phyloP scores from a whole-genome alignment of 2,888 invertebrate species.

The Lepetodrilus schrolli region DNA sequence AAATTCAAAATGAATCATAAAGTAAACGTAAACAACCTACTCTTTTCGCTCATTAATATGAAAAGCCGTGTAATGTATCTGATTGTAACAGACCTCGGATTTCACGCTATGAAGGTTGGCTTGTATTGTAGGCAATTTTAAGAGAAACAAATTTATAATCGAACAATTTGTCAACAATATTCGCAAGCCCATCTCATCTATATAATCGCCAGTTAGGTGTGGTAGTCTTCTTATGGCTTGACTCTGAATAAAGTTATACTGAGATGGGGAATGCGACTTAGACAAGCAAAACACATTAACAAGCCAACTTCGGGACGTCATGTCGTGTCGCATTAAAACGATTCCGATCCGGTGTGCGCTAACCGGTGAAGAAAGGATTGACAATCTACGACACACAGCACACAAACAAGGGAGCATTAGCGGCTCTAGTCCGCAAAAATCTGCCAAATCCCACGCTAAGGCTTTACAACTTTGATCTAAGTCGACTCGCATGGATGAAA shows the following conservation, averaged over 20 bases:
- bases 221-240: background rate
- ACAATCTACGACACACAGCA: background rate
- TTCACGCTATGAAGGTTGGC: background rate
- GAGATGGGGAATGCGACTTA: background rate
- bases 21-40: background rate
- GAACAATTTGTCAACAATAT: conserved; percentile 23
- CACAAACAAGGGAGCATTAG: background rate
- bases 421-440: conserved; percentile 1
- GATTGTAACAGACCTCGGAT: background rate
- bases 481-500: conserved; percentile 16
- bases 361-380: background rate
- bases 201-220: background rate
- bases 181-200: background rate
- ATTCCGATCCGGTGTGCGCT: background rate
- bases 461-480: conserved; percentile 25
- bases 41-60: conserved; percentile 21
- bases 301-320: background rate
- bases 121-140: background rate
- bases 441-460: conserved; percentile 19
- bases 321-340: background rate
- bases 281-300: conserved; percentile 16
- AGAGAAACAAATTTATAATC: conserved; percentile 16
- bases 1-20: background rate
- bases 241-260: background rate
- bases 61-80: background rate